Evolutionary conservation across 2,797 vertebrate species (phyloP).

Genomic region (Benthosema pterotum): DNA sequence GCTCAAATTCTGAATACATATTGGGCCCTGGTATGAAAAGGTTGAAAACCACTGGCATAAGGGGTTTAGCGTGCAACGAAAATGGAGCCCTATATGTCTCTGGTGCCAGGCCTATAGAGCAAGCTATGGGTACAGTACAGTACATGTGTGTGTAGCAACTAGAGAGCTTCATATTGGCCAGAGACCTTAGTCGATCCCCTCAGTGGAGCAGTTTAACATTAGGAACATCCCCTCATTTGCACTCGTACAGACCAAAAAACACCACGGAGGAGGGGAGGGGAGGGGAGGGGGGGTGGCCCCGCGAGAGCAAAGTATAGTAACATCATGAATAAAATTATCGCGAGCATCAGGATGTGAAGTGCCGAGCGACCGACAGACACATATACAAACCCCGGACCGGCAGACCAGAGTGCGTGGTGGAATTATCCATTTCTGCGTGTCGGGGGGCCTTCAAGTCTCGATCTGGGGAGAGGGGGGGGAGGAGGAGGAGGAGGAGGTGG

Average conservation of each 20-base stretch:
- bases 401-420: no score
- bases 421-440: conserved; percentile 42
- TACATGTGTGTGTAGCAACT: no score
- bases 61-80: no score
- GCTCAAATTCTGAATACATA: no score
- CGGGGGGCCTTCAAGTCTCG: conserved; percentile 20
- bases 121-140: no score
- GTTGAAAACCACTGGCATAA: no score
- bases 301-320: conserved; percentile 36
- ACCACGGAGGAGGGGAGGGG: conserved; percentile 37
- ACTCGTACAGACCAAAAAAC: conserved; percentile 51
- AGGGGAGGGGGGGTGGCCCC: no score
- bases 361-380: no score
- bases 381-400: no score
- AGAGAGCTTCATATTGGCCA: conserved; percentile 51
- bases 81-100: conserved; percentile 32
- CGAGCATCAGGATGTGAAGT: conserved; percentile 43
- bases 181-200: conserved; percentile 38
- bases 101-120: conserved; percentile 20
- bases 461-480: background rate
- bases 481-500: background rate
- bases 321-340: conserved; percentile 70
- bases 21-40: no score
- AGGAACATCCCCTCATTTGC: conserved; percentile 60
- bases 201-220: conserved; percentile 65